These are phyloP conservation scores for Sorex araneus DNA, from an alignment of 2,113 vertebrate species.

Conservation along the genomic window DNA sequence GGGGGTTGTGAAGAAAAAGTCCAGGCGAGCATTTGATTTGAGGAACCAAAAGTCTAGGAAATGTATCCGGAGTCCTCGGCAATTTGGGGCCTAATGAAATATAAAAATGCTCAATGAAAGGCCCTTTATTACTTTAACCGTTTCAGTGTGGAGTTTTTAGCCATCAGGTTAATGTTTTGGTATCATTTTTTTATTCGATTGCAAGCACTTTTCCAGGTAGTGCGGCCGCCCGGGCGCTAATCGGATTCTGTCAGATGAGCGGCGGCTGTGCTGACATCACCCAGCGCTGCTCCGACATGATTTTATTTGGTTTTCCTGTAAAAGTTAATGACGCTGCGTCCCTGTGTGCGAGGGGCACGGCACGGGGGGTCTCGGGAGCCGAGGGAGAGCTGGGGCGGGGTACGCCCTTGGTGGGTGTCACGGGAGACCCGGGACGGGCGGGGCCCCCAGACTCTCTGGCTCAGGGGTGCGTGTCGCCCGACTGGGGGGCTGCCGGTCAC, in stretches of 20 bases:
- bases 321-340: constrained; percentile 91
- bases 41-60: constrained; percentile 89
- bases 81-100: constrained; percentile 92
- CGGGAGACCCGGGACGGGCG: not conserved
- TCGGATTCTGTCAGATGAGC: constrained; percentile 99
- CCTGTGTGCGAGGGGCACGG: constrained; percentile 82
- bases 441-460: constrained; percentile 67
- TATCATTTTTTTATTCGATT: constrained; percentile 98
- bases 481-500: constrained; percentile 78
- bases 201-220: constrained; percentile 97
- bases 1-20: constrained; percentile 61
- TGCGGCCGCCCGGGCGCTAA: constrained; percentile 97
- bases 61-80: constrained; percentile 90
- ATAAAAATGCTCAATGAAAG: constrained; percentile 92
- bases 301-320: constrained; percentile 94
- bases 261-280: constrained; percentile 91
- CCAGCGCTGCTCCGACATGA: constrained; percentile 88
- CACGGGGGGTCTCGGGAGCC: constrained; percentile 55
- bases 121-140: constrained; percentile 92
- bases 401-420: not conserved
- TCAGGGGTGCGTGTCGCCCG: constrained; percentile 74
- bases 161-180: constrained; percentile 95
- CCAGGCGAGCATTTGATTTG: constrained; percentile 84
- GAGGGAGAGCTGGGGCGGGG: constrained; percentile 79
- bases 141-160: constrained; percentile 92